Evolutionary conservation across 2,113 vertebrate species (phyloP), one percentile per base, ranked within the genome.

Genomic region (Notothenia coriiceps): DNA sequence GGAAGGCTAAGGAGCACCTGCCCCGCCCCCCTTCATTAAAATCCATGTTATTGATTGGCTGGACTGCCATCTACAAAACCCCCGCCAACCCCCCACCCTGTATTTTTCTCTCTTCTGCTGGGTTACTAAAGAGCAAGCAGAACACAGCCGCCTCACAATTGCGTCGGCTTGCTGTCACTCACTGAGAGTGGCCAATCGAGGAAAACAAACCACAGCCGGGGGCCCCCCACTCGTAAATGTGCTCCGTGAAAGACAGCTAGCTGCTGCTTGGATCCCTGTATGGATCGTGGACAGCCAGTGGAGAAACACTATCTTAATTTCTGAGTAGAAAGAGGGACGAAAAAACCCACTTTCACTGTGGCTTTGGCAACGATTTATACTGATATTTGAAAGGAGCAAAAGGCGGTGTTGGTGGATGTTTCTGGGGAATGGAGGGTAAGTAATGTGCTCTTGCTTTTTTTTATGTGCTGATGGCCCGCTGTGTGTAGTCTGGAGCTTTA

Each of bases 1-100:
- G 61, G 70, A 40, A 77, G 75, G 59, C 70, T 54, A 44, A 74
- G 77, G 52, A 91, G 74, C 70, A 59, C 72, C 80, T 79, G 46
- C 66, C 69, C 70, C 51, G 0, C 70, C 77, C 54, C 40, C 60
- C 47, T 72, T 92, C 79, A 84, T 17, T 86, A 82, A 91, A 80
- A 84, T 77, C 85, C 69, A 51, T 82, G 33, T 14, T 89, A 82
- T 84, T 89, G 85, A 83, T 89, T 90, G 83, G 84, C 76, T 77
- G 52, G n/a, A 57, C 51, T 35, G n/a, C 68, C 70, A 50, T 74
- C 74, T 76, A 66, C 57, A 63, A 2, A 18, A 18, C 57, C 33
- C 43, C 49, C 43, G 8, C 49, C 56, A 20, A 40, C 2, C 52
- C n/a, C 54, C 13, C n/a, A 18, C 14, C 35, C 50, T 12, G 13